Evolutionary conservation across 2,797 vertebrate species (phyloP), one percentile per base, ranked within the genome.

Genomic region (Podargus strigoides): DNA sequence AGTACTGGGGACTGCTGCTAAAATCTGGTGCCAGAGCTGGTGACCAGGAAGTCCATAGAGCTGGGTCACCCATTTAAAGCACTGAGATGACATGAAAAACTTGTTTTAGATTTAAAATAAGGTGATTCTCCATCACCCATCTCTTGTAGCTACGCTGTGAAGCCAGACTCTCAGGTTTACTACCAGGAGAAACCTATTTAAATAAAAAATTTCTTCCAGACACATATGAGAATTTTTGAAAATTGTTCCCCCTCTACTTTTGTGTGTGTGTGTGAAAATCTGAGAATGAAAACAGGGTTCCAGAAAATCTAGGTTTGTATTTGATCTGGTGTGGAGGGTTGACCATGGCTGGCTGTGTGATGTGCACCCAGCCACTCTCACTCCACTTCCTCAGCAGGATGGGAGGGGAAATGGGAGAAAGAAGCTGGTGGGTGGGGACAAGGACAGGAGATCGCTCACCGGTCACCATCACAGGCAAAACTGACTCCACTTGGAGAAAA

Each of bases 41-140:
- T 1, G 2, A 37, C 23, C 4, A n/a, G 70, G 78, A 60, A 87
- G 47, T 72, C 59, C 21, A 0, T 0, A 53, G 32, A 44, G 28
- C 42, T 49, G 47, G 2, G 16, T 49, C 5, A 0, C 34, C 34
- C 34, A 14, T 68, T 49, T 72, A 78, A 58, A 91, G 37, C 44
- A 64, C 27, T 41, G 37, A 78, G 34, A 60, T 52, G 28, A 52
- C 53, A 53, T 13, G 46, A 68, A 79, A 73, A 90, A 6, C 9
- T 49, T 73, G 9, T 8, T 19, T 73, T 64, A 68, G 30, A 39
- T 30, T 59, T 34, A 14, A 5, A 49, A 36, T 26, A 44, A 36
- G 18, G 13, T 34, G 3, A 20, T 87, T 50, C 36, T 63, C 30
- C 3, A 7, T 83, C 52, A 46, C 22, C 5, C 6, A 14, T 67